Percentiles rank a stretch among this genome's conserved stretches.
These are phyloP conservation scores for Trichonephila inaurata DNA, from an alignment of 1,140 invertebrate species.

Conservation along the genomic window DNA sequence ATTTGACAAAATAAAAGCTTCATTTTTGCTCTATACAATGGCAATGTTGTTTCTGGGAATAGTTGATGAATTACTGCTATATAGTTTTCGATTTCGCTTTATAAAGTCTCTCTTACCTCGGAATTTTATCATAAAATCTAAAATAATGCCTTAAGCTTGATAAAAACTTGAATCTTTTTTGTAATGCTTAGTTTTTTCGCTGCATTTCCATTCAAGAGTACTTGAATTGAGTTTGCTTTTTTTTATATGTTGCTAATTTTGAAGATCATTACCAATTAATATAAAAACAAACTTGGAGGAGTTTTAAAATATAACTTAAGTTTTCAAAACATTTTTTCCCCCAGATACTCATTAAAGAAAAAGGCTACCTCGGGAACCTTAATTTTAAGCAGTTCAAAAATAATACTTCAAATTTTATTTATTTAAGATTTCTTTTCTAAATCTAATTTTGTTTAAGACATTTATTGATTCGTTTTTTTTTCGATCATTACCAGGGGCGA, in stretches of 20 bases:
- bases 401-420: no score
- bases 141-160: slow-evolving; percentile 3
- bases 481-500: no score
- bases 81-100: neutral
- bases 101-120: neutral
- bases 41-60: neutral
- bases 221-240: neutral
- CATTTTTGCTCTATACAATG: neutral
- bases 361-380: no score
- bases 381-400: no score
- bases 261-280: no score
- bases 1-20: neutral
- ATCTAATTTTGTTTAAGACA: no score
- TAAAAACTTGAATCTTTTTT: neutral
- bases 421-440: no score
- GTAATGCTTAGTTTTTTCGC: neutral
- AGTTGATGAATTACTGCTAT: slow-evolving; percentile 31
- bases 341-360: no score
- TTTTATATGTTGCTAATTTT: neutral
- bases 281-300: no score
- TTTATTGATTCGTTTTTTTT: no score
- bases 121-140: slow-evolving; percentile 7
- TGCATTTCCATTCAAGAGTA: neutral
- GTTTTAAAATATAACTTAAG: no score
- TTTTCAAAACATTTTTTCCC: no score